Evolutionary conservation across 2,888 invertebrate species (phyloP).

Genomic region (Branchellion lobata): DNA sequence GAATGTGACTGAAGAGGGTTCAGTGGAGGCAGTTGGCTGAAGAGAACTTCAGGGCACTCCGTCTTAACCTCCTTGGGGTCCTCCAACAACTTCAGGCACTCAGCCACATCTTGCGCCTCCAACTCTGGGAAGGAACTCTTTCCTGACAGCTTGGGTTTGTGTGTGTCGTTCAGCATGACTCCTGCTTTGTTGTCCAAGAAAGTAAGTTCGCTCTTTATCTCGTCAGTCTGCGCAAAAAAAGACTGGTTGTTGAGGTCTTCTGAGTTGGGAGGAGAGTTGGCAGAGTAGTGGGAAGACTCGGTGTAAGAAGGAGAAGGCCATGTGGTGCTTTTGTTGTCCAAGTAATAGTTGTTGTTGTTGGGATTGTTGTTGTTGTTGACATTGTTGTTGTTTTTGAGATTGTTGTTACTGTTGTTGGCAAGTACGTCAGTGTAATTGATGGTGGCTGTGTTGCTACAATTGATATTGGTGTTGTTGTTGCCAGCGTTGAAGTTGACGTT

Average conservation of each 20-base stretch:
- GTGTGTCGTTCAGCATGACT: not conserved
- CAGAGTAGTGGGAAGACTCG: not conserved
- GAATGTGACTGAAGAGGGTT: no score
- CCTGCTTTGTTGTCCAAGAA: not conserved
- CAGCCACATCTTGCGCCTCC: constrained; percentile 21
- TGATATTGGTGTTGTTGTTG: not conserved
- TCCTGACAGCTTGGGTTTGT: not conserved
- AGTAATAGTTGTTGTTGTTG: not conserved
- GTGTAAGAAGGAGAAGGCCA: not conserved
- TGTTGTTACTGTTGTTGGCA: not conserved
- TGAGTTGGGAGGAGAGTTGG: not conserved
- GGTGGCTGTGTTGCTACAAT: not conserved
- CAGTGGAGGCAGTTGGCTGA: no score
- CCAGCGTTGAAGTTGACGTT: not conserved
- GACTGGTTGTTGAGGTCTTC: constrained; percentile 38
- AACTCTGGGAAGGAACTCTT: constrained; percentile 19
- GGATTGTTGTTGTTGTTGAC: constrained; percentile 6
- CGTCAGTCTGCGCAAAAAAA: not conserved
- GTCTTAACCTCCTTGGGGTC: not conserved
- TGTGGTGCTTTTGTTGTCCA: constrained; percentile 21
- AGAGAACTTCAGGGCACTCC: not conserved
- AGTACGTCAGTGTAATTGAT: not conserved
- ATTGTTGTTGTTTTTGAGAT: not conserved
- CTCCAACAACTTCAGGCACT: constrained; percentile 9
- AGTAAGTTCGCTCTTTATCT: not conserved